A percentile compares a stretch with the other conserved stretches of the same genome.
Conservation (phyloP, 1,140 invertebrate species). For the Drosophila nannoptera region DNA sequence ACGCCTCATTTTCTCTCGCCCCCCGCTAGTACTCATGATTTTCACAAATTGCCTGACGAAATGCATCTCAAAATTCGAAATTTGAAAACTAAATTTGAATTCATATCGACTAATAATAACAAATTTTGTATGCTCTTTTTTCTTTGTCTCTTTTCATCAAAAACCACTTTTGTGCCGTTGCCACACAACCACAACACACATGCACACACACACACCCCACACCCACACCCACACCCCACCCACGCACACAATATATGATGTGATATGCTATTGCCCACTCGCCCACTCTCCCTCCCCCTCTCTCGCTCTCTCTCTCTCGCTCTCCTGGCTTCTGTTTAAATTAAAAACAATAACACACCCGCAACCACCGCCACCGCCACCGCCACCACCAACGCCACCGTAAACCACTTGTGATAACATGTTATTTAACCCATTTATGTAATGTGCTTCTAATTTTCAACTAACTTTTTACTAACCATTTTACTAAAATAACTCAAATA, state of each 20-base stretch:
- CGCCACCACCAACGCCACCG: conserved; percentile 14
- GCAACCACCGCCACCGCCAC: conserved; percentile 3
- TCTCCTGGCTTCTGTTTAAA: background rate
- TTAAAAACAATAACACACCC: background rate
- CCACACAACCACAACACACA: conserved; percentile 23
- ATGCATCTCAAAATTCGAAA: conserved; percentile 1
- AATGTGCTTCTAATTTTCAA: conserved; percentile 56
- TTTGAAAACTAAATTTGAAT: conserved; percentile 25
- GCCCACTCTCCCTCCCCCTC: conserved; percentile 3
- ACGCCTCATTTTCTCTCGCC: too few species aligned
- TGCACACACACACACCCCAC: conserved; percentile 14
- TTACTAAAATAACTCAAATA: conserved; percentile 46
- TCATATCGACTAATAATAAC: conserved; percentile 66
- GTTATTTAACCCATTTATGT: conserved; percentile 56
- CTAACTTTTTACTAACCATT: conserved; percentile 43
- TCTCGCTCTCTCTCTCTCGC: background rate
- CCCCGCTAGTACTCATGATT: too few species aligned
- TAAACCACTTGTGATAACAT: conserved; percentile 27
- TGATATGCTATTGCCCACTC: conserved; percentile 33
- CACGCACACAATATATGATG: conserved; percentile 38
- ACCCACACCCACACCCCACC: conserved; percentile 19
- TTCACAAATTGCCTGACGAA: too few species aligned
- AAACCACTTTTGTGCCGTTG: conserved; percentile 44
- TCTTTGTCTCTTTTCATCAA: conserved; percentile 76
- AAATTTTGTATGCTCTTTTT: conserved; percentile 69